Conservation (phyloP, 2,888 invertebrate genomes). For the Incurvaria masculella region DNA sequence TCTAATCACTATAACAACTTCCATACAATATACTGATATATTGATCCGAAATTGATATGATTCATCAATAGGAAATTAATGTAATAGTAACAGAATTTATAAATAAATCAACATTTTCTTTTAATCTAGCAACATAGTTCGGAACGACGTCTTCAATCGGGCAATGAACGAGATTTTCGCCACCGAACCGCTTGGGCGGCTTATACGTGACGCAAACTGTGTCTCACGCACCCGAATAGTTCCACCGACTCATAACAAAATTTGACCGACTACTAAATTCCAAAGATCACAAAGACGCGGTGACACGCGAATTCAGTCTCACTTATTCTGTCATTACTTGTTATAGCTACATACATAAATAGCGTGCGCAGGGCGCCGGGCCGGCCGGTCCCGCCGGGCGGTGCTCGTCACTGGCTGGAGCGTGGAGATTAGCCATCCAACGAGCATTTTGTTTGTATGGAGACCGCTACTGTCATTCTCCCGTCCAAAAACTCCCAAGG, state of each 20-base stretch:
- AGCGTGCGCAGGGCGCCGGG: conserved; percentile 28
- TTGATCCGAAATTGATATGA: conserved; percentile 49
- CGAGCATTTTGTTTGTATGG: too few species aligned
- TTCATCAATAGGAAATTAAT: conserved; percentile 39
- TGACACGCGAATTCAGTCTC: conserved; percentile 49
- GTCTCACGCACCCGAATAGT: too few species aligned
- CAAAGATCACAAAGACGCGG: conserved; percentile 30
- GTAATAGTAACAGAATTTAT: conserved; percentile 45
- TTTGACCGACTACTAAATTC: conserved; percentile 10
- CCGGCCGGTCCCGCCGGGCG: conserved; percentile 14
- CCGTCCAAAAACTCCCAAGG: too few species aligned
- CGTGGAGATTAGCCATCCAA: too few species aligned
- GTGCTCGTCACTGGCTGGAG: conserved; percentile 35
- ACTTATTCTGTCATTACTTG: conserved; percentile 50
- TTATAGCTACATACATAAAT: conserved; percentile 28
- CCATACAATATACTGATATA: conserved; percentile 51
- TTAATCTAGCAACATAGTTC: conserved; percentile 1
- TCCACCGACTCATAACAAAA: too few species aligned
- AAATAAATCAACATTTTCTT: conserved; percentile 22
- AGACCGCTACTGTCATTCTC: too few species aligned
- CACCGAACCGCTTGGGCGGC: background rate
- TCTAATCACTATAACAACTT: conserved; percentile 47
- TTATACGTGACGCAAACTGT: too few species aligned
- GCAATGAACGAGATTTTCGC: conserved; percentile 5
- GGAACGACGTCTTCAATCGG: conserved; percentile 1